Evolutionary conservation across 2,797 vertebrate species (phyloP), one percentile per base, ranked within the genome.

Genomic region (Acanthis flammea): DNA sequence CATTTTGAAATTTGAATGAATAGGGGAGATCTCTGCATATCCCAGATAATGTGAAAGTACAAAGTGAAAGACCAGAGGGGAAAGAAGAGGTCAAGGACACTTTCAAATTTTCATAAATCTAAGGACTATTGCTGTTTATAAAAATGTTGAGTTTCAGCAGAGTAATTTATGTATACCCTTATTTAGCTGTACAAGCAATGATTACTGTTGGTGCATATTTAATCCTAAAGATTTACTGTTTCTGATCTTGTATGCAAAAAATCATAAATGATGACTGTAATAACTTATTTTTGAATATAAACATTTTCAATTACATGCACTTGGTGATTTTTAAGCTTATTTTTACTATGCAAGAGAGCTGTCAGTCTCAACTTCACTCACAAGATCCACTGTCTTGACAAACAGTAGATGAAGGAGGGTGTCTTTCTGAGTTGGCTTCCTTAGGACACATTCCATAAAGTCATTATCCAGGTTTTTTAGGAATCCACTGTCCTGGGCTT

Each of bases 241-340:
- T 90, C 76, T 93, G 41, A 74, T 91, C 24, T 86, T 63, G 14
- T 37, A 66, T 53, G 50, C 37, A 92, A 92, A 88, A 88, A 80
- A 17, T 62, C 19, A 63, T 70, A 90, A 88, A 89, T 58, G 10
- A 66, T 45, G 19, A 47, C 13, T 74, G 30, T 74, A 92, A 95
- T 88, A 78, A 85, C 75, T 85, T 92, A 62, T 82, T 87, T 92
- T 74, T 86, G 2, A 66, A 65, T 76, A 95, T 81, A 86, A 90
- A 58, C 53, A 85, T 90, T 72, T 87, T 68, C 37, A 89, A 68
- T 93, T 91, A 30, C 19, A 50, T 24, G 4, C 2, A 3, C 44
- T 86, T 91, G 30, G 18, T 90, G 71, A 44, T 80, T 94, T 82
- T 90, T 79, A 92, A 88, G 44, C 16, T 50, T 82, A 35, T 70